Evolutionary conservation across 53 echinoderm and acorn worm species (phyloP).

Genomic region (Hippasteria phrygiana): DNA sequence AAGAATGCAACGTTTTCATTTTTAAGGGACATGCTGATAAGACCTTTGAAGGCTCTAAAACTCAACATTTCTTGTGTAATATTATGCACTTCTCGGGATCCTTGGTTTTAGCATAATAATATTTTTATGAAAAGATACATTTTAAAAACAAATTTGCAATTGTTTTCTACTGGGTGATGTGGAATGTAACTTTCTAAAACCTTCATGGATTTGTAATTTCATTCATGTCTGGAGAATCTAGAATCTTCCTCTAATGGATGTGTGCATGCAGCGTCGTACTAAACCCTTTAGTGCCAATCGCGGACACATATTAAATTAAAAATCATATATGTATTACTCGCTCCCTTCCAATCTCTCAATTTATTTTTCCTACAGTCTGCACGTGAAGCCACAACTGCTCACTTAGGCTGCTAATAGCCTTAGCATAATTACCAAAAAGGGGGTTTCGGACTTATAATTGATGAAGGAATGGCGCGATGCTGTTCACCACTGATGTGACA

Average conservation of each 20-base stretch:
- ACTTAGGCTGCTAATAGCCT: slow-evolving; percentile 17
- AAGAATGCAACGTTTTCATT: background rate
- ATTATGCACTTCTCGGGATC: too few relatives aligned
- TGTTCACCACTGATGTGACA: background rate
- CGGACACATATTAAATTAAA: slow-evolving; percentile 54
- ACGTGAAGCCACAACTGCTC: background rate
- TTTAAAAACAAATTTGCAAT: background rate
- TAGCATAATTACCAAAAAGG: slow-evolving; percentile 47
- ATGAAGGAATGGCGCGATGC: background rate
- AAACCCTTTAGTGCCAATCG: slow-evolving; percentile 4
- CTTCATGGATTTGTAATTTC: background rate
- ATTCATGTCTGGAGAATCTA: background rate
- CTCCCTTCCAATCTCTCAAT: background rate
- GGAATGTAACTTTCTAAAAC: background rate
- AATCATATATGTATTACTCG: background rate
- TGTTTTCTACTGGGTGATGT: background rate
- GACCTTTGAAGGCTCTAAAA: too few relatives aligned
- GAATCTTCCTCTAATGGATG: background rate
- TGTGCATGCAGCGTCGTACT: background rate
- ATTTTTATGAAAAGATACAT: too few relatives aligned
- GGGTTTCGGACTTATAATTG: background rate
- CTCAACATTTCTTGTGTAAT: too few relatives aligned
- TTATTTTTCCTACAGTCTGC: background rate
- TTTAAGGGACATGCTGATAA: too few relatives aligned
- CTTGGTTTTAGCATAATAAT: too few relatives aligned